Evolutionary conservation across 2,113 vertebrate genomes (phyloP).

Genomic region (Grus americana): DNA sequence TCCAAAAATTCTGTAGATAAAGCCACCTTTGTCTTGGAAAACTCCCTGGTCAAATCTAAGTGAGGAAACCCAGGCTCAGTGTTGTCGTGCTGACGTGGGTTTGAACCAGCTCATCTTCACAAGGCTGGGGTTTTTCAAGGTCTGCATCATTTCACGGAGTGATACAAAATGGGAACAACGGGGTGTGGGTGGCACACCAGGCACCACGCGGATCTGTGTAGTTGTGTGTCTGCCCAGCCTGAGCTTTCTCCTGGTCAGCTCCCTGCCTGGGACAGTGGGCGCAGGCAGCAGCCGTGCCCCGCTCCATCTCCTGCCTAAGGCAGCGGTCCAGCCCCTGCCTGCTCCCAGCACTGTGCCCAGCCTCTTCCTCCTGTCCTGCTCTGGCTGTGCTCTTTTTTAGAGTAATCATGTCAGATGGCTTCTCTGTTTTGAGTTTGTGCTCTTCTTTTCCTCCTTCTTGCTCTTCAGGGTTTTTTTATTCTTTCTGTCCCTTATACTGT

Average conservation of each 20-base stretch:
- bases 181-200: not conserved
- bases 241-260: not conserved
- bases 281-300: not conserved
- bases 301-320: not conserved
- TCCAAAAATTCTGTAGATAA: not conserved
- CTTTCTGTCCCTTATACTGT: not conserved
- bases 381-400: not conserved
- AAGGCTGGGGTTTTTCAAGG: not conserved
- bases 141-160: fast-evolving
- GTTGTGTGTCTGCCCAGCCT: not conserved
- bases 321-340: not conserved
- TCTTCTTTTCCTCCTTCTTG: not conserved
- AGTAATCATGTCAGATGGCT: not conserved
- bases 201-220: fast-evolving
- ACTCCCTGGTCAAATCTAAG: not conserved
- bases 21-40: not conserved
- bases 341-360: fast-evolving
- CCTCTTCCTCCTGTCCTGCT: not conserved
- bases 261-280: fast-evolving
- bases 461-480: not conserved
- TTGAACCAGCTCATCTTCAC: not conserved
- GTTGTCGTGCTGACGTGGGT: not conserved
- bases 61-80: not conserved
- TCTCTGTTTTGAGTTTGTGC: not conserved
- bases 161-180: fast-evolving